Base-by-base conservation (phyloP, 2,113 vertebrate species). In the Cnemophilus loriae region DNA sequence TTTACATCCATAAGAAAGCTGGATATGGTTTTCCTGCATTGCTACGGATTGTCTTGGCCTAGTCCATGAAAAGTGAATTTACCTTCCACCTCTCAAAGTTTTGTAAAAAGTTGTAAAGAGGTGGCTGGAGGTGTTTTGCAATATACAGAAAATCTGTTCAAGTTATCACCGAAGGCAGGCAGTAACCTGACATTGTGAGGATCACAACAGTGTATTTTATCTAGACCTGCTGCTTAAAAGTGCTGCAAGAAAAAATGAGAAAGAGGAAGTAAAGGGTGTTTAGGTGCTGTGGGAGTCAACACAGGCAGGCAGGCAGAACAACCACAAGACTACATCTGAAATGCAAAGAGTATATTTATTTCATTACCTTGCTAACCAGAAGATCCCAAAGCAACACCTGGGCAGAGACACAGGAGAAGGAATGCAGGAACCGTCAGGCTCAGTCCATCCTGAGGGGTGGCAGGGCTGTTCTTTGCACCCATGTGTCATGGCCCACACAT, bases 351-450 rank as follows among this genome's bases (percentile, higher is more conserved):
- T 13, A 20, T 10, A 20, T 81, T 37, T 50, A 44, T 50, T 57
- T 44, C 7, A 33, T 50, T 74, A 9, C 10, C 10, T 74, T 1
- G 0, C 15, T 50, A 28, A 28, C 11, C 0, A 0, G 16, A 37
- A 21, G 44, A 42, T 57, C 17, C 67, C 14, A 9, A 23, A 42
- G 21, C 67, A 64, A 2, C 59, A 13, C 2, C 32, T 5, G 8
- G 11, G 27, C 28, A 49, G 26, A 26, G 49, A 37, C 21, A 23
- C 21, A 7, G 26, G 22, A 56, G 11, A 4, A 3, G 32, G 42
- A 56, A 35, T 0, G 0, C 21, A 42, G 27, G 32, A 42, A 1
- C 6, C 4, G 1, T 37, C 37, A 71, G 59, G 30, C 32, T 57
- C 42, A 13, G 14, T 6, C 27, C 59, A 13, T 37, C 35, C 59